Evolutionary conservation across 2,113 vertebrate genomes (phyloP), one percentile per base, ranked within the genome.

Genomic region (Dipodomys spectabilis): DNA sequence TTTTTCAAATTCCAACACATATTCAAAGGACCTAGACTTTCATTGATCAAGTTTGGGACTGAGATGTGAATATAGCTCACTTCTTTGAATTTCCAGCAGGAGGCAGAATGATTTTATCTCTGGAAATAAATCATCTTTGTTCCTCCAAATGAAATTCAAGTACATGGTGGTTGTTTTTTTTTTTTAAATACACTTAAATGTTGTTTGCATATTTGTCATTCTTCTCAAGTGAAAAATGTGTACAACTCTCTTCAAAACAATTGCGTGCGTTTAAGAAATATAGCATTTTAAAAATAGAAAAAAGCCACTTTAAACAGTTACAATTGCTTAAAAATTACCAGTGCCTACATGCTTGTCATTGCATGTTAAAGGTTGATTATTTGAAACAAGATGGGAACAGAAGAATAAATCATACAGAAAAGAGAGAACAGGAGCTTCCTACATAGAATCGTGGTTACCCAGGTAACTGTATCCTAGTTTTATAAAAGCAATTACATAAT

Each of bases 161-260:
- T 72, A 20, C 49, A 67, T 67, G 68, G 18, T 65, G 69, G 6
- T 90, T 72, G 39, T 12, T 62, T 68, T 72, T 80, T 44, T 84
- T 69, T n/a, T n/a, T 94, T 73, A 6, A 73, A 39, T 69, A 86
- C 69, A 60, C 45, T 95, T 92, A 91, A 91, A 86, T 85, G 39
- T 73, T 95, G 81, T 91, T 91, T 94, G 85, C 32, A 83, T 53
- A 91, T 88, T 82, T 82, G 72, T 82, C 84, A 94, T 92, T 91
- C 53, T 92, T 92, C 69, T 94, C 39, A 80, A 80, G 27, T 28
- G 62, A 92, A 80, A 95, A 95, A 91, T 72, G n/a, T 82, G 27
- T 49, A 9, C 22, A 73, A 67, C 57, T 79, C n/a, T 90, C 71
- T 95, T 88, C 69, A 86, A 85, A 92, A 67, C 44, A 81, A 68